Conservation (phyloP, 2,113 vertebrate genomes). For the Antidorcas marsupialis region DNA sequence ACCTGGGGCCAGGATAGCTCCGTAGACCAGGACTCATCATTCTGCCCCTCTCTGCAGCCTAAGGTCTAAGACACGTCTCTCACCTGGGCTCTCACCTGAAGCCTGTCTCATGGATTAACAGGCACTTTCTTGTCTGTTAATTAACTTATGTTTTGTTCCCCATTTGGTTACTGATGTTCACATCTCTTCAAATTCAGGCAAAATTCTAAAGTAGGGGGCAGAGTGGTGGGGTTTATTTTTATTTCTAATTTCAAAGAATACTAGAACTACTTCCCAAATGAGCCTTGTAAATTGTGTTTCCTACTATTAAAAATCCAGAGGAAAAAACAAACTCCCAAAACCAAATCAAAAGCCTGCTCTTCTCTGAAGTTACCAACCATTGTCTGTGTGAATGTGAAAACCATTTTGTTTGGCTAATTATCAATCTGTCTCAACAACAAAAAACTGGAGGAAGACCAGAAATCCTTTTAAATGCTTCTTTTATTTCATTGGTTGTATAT, state of each 20-base stretch:
- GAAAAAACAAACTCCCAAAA: neutral
- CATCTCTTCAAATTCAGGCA: neutral
- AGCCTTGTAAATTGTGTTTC: neutral
- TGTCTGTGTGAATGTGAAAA: neutral
- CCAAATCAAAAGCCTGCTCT: neutral
- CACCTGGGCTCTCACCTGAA: neutral
- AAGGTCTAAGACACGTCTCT: accelerated
- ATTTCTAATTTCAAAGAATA: neutral
- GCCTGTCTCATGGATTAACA: neutral
- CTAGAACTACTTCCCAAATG: neutral
- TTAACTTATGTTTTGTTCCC: neutral
- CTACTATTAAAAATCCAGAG: neutral
- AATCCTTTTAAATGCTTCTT: slow-evolving; percentile 85
- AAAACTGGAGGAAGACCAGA: neutral
- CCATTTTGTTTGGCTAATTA: neutral
- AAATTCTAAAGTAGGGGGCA: neutral
- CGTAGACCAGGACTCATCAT: neutral
- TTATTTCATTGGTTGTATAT: slow-evolving; percentile 89
- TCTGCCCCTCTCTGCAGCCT: neutral
- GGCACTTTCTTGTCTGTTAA: neutral
- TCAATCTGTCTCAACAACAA: neutral
- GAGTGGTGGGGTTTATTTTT: neutral
- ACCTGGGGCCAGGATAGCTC: neutral
- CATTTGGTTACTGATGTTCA: neutral
- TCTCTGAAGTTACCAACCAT: neutral